Evolutionary conservation across 2,797 vertebrate genomes (phyloP).

Genomic region (Onychomys arenicola): DNA sequence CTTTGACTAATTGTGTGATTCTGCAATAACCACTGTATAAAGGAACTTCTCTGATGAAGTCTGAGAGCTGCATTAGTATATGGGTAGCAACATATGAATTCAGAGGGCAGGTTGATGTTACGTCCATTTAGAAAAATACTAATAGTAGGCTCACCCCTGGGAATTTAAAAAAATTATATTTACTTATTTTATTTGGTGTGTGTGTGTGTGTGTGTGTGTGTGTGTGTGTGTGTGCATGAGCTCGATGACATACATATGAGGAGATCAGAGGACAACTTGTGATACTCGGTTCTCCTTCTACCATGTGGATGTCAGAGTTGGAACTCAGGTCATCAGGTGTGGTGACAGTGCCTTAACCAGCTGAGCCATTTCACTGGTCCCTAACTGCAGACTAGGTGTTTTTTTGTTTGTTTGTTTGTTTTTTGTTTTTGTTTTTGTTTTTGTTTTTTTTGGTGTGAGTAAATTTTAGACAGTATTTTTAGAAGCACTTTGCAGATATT

Average conservation of each 20-base stretch:
- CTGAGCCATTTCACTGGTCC: not conserved
- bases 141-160: not conserved
- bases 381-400: not conserved
- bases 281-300: not conserved
- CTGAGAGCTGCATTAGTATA: not conserved
- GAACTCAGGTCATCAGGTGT: not conserved
- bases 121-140: not conserved
- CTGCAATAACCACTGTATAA: not conserved
- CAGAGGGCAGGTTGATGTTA: not conserved
- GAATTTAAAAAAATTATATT: not conserved
- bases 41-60: not conserved
- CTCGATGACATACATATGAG: not conserved
- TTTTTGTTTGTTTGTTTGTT: no score
- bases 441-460: not conserved
- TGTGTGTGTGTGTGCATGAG: no score
- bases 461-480: conserved; percentile 27
- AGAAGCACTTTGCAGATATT: not conserved
- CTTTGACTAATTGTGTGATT: not conserved
- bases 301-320: not conserved
- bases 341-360: not conserved
- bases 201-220: not conserved
- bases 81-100: not conserved
- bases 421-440: no score
- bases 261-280: not conserved
- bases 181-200: not conserved